phyloP scores from a whole-genome alignment of 2,797 vertebrate species.

The Potorous gilbertii region DNA sequence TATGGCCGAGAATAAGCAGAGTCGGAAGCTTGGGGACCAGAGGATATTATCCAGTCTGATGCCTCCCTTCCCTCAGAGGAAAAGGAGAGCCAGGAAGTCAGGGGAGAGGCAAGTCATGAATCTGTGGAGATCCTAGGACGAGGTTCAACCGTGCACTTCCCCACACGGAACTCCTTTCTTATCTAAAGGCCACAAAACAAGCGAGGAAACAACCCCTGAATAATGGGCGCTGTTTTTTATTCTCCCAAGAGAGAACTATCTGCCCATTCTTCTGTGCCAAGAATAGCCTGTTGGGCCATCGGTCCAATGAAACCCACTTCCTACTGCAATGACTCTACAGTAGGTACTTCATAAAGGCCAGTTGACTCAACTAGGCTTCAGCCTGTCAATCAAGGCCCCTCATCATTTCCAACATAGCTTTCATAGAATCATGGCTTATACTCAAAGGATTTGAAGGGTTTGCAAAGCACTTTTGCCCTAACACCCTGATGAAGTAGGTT shows the following conservation, averaged over 20 bases:
- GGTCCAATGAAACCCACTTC: neutral
- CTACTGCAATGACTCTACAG: neutral
- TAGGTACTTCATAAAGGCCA: neutral
- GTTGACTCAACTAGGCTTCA: neutral
- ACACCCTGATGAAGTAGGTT: neutral
- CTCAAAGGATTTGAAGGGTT: neutral
- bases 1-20: neutral
- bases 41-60: slow-evolving; percentile 69
- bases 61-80: slow-evolving; percentile 56
- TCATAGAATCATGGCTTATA: neutral
- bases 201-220: neutral
- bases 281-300: neutral
- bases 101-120: neutral
- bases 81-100: slow-evolving; percentile 61
- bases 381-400: neutral
- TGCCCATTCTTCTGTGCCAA: neutral
- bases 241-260: neutral
- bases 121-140: slow-evolving; percentile 24
- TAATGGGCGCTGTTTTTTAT: neutral
- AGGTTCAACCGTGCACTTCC: slow-evolving; percentile 7
- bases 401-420: neutral
- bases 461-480: no score
- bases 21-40: slow-evolving; percentile 52
- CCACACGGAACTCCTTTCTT: neutral
- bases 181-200: neutral